Percentiles rank a stretch among this genome's conserved stretches.
Conservation (phyloP, 2,888 invertebrate species). For the Latrodectus hesperus region DNA sequence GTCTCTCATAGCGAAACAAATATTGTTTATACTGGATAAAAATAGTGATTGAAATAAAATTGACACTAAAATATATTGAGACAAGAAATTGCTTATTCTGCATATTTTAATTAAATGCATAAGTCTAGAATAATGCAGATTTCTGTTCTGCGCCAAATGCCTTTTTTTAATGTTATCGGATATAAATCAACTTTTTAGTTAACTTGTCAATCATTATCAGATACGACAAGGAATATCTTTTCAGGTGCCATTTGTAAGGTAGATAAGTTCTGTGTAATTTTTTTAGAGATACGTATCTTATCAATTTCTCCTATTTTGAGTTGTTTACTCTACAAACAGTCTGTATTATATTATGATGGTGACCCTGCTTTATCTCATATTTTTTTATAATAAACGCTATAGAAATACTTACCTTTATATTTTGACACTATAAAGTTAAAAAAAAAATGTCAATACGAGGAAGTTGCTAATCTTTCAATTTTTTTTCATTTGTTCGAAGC, state of each 20-base stretch:
- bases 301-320: conserved; percentile 42
- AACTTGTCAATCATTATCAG: conserved; percentile 46
- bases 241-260: conserved; percentile 31
- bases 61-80: too few relatives aligned
- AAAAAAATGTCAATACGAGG: neutral
- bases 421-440: neutral
- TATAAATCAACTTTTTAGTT: conserved; percentile 13
- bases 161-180: neutral
- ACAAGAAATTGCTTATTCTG: too few relatives aligned
- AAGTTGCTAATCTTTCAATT: neutral
- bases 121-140: neutral
- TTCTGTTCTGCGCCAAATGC: neutral
- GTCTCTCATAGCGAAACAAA: too few relatives aligned
- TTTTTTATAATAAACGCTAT: neutral
- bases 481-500: neutral
- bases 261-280: conserved; percentile 34
- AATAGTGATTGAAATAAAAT: too few relatives aligned
- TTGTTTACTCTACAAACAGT: conserved; percentile 39
- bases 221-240: conserved; percentile 21
- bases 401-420: neutral
- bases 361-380: conserved; percentile 14
- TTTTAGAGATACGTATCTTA: conserved; percentile 38
- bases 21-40: too few relatives aligned
- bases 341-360: conserved; percentile 31
- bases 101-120: too few relatives aligned